phyloP scores from a whole-genome alignment of 2,888 invertebrate genomes.

The Patella caerulea region DNA sequence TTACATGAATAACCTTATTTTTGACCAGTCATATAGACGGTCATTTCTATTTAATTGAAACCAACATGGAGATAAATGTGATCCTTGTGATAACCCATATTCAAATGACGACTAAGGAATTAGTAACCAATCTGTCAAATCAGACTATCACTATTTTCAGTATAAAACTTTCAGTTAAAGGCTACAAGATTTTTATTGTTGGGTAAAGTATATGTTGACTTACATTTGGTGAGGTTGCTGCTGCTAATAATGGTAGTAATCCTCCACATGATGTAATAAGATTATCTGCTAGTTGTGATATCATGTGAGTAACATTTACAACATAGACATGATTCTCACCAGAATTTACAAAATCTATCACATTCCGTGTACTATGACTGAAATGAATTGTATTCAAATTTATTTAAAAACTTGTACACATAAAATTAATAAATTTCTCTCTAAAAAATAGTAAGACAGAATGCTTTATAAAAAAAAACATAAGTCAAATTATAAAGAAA shows the following conservation, averaged over 20 bases:
- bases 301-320: conserved; percentile 98
- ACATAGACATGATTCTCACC: conserved; percentile 99
- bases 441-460: too few species aligned
- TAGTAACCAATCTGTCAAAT: neutral
- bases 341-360: conserved; percentile 97
- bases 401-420: too few species aligned
- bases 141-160: too few species aligned
- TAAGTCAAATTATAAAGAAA: neutral
- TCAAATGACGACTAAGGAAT: neutral
- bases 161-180: too few species aligned
- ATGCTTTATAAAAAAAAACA: neutral
- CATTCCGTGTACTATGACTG: conserved; percentile 96
- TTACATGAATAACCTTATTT: too few species aligned
- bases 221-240: conserved; percentile 98
- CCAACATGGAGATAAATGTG: neutral
- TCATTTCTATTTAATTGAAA: neutral
- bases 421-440: too few species aligned
- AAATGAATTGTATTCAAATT: conserved; percentile 50
- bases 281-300: conserved; percentile 98
- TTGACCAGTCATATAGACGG: too few species aligned
- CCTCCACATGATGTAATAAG: conserved; percentile 99
- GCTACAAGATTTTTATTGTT: too few species aligned
- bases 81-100: neutral
- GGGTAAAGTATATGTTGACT: conserved; percentile 70
- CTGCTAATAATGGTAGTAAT: conserved; percentile 93